These are phyloP conservation scores for Rhinoraja longicauda DNA, from an alignment of 2,797 vertebrate species.

Conservation along the genomic window DNA sequence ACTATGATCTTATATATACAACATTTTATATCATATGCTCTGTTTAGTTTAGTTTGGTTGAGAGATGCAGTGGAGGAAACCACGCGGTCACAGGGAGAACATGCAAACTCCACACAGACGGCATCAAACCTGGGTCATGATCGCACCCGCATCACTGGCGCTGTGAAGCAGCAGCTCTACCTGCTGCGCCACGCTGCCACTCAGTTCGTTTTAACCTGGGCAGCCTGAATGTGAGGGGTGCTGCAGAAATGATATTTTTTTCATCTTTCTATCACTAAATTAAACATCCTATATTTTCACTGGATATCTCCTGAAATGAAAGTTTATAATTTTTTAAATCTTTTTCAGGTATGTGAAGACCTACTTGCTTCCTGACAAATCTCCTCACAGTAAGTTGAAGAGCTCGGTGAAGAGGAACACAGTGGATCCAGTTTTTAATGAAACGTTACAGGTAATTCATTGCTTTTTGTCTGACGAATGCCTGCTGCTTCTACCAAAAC, in stretches of 20 bases:
- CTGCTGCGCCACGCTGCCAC: not conserved
- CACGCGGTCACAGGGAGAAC: no score
- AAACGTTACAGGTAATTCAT: slow-evolving; percentile 71
- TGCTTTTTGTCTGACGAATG: not conserved
- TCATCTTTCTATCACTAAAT: not conserved
- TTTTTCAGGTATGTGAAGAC: slow-evolving; percentile 73
- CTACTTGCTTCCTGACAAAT: slow-evolving; percentile 72
- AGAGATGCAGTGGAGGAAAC: no score
- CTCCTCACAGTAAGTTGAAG: slow-evolving; percentile 68
- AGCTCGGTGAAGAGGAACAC: slow-evolving; percentile 74
- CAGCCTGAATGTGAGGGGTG: not conserved
- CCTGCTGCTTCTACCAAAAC: not conserved
- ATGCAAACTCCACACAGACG: no score
- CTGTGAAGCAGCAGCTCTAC: no score
- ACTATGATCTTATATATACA: no score
- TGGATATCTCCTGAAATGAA: not conserved
- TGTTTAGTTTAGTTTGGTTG: no score
- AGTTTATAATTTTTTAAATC: not conserved
- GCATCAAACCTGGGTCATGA: no score
- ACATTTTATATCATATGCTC: no score
- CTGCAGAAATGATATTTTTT: not conserved
- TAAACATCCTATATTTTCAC: no score
- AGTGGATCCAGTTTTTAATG: slow-evolving; percentile 68
- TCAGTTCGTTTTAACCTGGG: not conserved
- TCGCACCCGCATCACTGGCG: no score